Base-by-base conservation (phyloP, 2,113 vertebrate genomes). In the Danio rerio region DNA sequence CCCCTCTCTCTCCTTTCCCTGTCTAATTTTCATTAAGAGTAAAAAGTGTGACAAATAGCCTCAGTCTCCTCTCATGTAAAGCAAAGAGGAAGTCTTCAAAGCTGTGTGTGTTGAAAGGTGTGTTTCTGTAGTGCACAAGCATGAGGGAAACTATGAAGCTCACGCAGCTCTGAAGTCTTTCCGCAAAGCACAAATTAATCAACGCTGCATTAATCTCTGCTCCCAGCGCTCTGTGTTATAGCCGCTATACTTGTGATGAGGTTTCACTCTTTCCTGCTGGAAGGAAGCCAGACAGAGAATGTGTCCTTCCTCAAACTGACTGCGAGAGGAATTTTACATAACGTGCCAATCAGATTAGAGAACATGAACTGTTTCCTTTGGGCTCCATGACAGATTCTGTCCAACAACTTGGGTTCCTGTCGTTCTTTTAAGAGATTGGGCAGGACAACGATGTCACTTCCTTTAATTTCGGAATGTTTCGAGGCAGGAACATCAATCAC, bases 141-240 rank as follows among this genome's bases (percentile, higher is more conserved):
- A 80, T 42, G 2, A 56, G 59, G 31, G 69, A 69, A 75, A 80
- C 13, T 42, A 58, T 63, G 52, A 75, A 85, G 31, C n/a, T 66
- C 62, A 50, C 18, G 20, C 20, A 58, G 50, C 18, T 59, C 68
- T 21, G 53, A 49, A 74, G 61, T 55, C 61, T 82, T 79, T 75
- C 69, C 68, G 42, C 52, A 43, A 68, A 31, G 58, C 76, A 74
- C 55, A 83, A 61, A 83, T 43, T 70, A 83, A 83, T 85, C 70
- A 80, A 47, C 62, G 66, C 62, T 76, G 21, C 50, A 63, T 71
- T 79, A 72, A 85, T 80, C 53, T 12, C 43, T 6, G 16, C 45
- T 21, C 31, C 40, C 61, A 15, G 61, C 6, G 9, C 13, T 18
- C 10, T 20, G 15, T 18, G 16, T 66, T 81, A 6, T 9, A 61